These are phyloP conservation scores for Agrenia bidenticulata DNA, from an alignment of 2,888 invertebrate genomes.

Conservation along the genomic window DNA sequence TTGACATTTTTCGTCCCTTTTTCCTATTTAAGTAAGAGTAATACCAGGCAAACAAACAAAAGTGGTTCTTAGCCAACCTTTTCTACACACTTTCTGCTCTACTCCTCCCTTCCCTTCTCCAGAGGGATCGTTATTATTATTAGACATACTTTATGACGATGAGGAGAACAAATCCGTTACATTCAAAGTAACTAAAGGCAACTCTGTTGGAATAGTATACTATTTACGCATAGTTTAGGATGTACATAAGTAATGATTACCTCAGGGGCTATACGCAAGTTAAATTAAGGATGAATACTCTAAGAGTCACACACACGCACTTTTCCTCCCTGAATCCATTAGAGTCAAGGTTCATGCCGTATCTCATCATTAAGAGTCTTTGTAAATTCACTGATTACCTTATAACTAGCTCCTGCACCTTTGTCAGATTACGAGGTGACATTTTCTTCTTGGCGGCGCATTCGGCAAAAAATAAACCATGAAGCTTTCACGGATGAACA, in stretches of 20 bases:
- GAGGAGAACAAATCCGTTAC: slow-evolving; percentile 13
- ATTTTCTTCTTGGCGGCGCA: no score
- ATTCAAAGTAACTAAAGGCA: no score
- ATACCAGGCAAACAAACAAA: slow-evolving; percentile 26
- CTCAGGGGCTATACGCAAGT: no score
- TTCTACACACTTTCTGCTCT: slow-evolving; percentile 11
- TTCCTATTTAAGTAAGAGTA: slow-evolving; percentile 19
- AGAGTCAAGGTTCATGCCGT: slow-evolving; percentile 44
- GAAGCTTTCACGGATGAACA: no score
- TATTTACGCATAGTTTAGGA: no score
- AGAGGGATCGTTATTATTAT: slow-evolving; percentile 7
- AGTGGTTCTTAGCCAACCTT: slow-evolving; percentile 13
- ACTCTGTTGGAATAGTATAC: no score
- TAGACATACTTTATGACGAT: slow-evolving; percentile 18
- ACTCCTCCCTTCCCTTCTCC: neutral
- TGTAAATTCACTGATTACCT: slow-evolving; percentile 38
- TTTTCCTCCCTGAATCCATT: slow-evolving; percentile 31
- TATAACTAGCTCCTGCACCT: slow-evolving; percentile 8
- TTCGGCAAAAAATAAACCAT: no score
- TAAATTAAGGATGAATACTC: no score
- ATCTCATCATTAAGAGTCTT: slow-evolving; percentile 44
- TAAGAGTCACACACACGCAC: neutral
- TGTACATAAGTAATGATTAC: no score
- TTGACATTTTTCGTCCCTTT: slow-evolving; percentile 18
- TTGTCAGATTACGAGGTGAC: no score